Base-by-base conservation (phyloP, 2,888 invertebrate genomes). In the Drosophila nr. fundita region DNA sequence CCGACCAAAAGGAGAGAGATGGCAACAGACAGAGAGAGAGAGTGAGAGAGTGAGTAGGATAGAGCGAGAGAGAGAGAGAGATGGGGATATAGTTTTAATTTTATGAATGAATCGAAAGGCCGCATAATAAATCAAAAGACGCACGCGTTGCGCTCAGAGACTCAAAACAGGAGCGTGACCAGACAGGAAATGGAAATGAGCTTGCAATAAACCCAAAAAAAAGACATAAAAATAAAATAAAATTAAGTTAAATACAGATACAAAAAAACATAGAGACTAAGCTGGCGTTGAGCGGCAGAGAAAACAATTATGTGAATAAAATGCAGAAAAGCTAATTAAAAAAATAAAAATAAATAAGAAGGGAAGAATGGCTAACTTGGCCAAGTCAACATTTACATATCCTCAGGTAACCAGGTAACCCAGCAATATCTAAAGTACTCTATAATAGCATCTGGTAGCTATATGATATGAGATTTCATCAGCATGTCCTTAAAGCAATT, bases 171-270 rank as follows among this genome's bases (percentile, higher is more conserved):
- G 75, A 81, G 75, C 82, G 89, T 86, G 78, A 73, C 67, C 73
- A 61, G 77, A 69, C 85, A 89, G 85, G 90, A 85, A 85, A 87
- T 89, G 90, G 73, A 87, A 87, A 89, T 87, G 85, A 76, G 80
- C 34, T 58, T 54, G 69, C 70, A 66, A 60, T 62, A 79, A 42
- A 32, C 64, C 10, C 15, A 21, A 38, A 45, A 48, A 48, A 45
- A 42, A 18, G 24, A 42, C 34, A 40, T 32, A 13, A 1, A 38
- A n/a, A 18, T 6, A 10, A 54, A 36, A 15, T 30, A 6, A 32
- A 30, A 18, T 7, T 0, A 42, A 38, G n/a, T n/a, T 27, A 36
- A 54, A 27, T 4, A 27, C 10, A 24, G 6, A 24, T 18, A 24
- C 6, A 32, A 2, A 21, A 30, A 8, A 13, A 34, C 8, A 30